Evolutionary conservation across 2,888 invertebrate species (phyloP).

Genomic region (Pollenia labialis): DNA sequence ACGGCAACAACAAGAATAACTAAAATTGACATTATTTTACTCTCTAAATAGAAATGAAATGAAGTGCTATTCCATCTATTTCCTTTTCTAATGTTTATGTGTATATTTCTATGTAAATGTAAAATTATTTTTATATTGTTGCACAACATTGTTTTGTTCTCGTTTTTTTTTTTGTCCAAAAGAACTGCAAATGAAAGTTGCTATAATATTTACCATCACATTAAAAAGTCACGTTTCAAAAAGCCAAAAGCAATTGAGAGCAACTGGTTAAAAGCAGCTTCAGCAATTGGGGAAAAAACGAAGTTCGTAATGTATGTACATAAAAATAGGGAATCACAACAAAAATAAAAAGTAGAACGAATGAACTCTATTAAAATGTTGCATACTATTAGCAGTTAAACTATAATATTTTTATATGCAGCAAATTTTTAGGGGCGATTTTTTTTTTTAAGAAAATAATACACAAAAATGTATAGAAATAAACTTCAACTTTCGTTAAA

Average conservation of each 20-base stretch:
- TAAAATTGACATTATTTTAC: conserved; percentile 34
- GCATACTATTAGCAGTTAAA: conserved; percentile 46
- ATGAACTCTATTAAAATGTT: conserved; percentile 50
- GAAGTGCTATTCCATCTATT: neutral
- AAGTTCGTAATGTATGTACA: conserved; percentile 5
- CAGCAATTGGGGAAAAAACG: conserved; percentile 4
- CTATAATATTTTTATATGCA: neutral
- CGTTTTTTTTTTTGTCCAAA: conserved; percentile 2
- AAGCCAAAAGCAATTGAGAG: conserved; percentile 65
- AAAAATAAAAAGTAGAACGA: neutral
- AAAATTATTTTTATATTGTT: conserved; percentile 19
- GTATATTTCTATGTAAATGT: neutral
- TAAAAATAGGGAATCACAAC: neutral
- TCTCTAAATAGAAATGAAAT: conserved; percentile 3
- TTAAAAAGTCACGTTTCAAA: conserved; percentile 68
- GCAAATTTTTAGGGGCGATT: conserved; percentile 38
- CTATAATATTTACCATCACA: conserved; percentile 64
- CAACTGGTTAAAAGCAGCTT: conserved; percentile 59
- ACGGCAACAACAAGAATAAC: neutral
- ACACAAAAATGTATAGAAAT: too few species aligned
- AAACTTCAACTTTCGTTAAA: too few species aligned
- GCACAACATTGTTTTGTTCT: neutral
- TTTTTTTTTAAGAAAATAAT: too few species aligned
- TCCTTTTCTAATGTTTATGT: neutral
- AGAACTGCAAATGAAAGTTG: conserved; percentile 36